Evolutionary conservation across 2,888 invertebrate species (phyloP), one percentile per base, ranked within the genome.

Genomic region (Thyatira batis): DNA sequence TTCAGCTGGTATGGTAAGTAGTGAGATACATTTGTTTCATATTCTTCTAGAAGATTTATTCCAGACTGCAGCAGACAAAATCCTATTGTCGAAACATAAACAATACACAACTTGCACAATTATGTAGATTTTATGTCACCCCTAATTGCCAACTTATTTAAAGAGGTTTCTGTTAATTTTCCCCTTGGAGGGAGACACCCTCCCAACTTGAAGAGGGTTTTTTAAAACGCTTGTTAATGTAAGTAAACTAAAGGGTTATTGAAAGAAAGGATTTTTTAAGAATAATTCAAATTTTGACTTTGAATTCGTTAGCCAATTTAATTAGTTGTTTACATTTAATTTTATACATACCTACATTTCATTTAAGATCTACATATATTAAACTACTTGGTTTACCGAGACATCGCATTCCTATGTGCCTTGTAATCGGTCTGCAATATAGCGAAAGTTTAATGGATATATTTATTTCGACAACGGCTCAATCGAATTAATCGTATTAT

Each of bases 91-190:
- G 82, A 83, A 89, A 84, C 82, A 89, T 86, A 88, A 89, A 89
- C 88, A 86, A 76, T 78, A 78, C 73, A 80, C 78, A 89, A 89
- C 83, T 89, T 87, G 81, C 76, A 89, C 88, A 89, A 89, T 90
- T 90, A 91, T 90, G 90, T 76, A 84, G 82, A 91, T 91, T 90
- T 90, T 84, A 90, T 90, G 89, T 88, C 83, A 84, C 87, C 89
- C 89, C 88, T 90, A 90, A 91, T 91, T 90, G 89, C 90, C 82
- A 87, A 89, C 87, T 90, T 89, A 91, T 90, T 90, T 91, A 88
- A 88, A 89, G 89, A 89, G 89, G 85, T 88, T 89, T 85, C 78
- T 78, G 84, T 86, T 87, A 88, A 86, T 85, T 83, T 79, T 79
- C 78, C 74, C 71, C 69, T 65, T 67, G 71, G 72, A 69, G 76